Percentiles rank a stretch among this genome's conserved stretches.
These are phyloP conservation scores for Polymixis lichenea DNA, from an alignment of 2,888 invertebrate species.

Conservation along the genomic window DNA sequence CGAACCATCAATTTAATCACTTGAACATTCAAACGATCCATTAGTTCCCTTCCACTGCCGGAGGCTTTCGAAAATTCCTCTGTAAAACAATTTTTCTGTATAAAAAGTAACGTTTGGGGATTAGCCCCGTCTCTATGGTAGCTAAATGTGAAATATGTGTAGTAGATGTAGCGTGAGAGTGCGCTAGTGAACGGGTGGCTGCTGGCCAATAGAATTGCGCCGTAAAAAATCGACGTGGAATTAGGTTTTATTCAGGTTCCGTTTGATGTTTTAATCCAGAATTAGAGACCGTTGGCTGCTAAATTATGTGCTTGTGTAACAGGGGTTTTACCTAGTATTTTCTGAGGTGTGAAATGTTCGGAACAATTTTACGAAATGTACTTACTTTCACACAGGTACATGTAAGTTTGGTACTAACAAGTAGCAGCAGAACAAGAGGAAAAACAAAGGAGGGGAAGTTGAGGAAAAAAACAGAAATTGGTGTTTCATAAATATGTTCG, in stretches of 20 bases:
- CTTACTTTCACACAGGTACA: not conserved
- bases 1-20: constrained; percentile 54
- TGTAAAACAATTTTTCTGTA: constrained; percentile 52
- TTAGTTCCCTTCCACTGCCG: constrained; percentile 26
- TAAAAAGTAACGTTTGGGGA: constrained; percentile 59
- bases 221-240: constrained; percentile 49
- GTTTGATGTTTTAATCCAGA: constrained; percentile 56
- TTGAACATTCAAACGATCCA: constrained; percentile 49
- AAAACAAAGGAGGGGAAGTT: too few relatives aligned
- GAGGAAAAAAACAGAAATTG: not conserved
- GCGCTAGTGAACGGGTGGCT: constrained; percentile 23
- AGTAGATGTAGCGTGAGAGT: constrained; percentile 44
- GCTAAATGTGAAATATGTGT: constrained; percentile 67
- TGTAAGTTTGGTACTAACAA: too few relatives aligned
- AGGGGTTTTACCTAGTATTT: constrained; percentile 3
- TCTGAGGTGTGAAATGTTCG: constrained; percentile 9
- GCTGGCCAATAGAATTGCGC: constrained; percentile 49
- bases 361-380: not conserved
- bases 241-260: constrained; percentile 42
- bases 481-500: too few relatives aligned
- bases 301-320: constrained; percentile 27
- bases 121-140: constrained; percentile 52
- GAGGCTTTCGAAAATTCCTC: constrained; percentile 44
- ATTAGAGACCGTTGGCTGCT: constrained; percentile 20
- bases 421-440: not conserved